These are phyloP conservation scores for Spizaetus ornatus DNA, from an alignment of 2,113 vertebrate species.

Conservation along the genomic window DNA sequence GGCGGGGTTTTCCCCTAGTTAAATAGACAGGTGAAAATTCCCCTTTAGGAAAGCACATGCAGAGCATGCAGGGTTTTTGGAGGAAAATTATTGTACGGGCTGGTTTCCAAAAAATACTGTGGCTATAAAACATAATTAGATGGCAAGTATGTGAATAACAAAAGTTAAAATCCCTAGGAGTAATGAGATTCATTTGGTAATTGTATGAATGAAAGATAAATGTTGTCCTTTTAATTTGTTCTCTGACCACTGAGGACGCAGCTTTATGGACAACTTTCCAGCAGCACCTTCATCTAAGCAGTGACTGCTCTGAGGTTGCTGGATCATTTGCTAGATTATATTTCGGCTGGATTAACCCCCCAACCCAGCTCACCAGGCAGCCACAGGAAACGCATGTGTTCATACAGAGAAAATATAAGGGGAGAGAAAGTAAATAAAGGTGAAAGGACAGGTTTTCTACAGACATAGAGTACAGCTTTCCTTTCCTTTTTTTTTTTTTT, in stretches of 20 bases:
- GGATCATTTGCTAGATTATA: not conserved
- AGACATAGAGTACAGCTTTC: not conserved
- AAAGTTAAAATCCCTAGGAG: not conserved
- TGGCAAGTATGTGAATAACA: not conserved
- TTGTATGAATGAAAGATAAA: not conserved
- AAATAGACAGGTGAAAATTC: not conserved
- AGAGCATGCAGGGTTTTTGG: not conserved
- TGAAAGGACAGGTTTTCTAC: not conserved
- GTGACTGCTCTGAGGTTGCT: not conserved
- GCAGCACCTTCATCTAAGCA: not conserved
- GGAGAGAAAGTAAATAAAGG: not conserved
- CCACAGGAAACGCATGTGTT: not conserved
- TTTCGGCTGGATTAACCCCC: not conserved
- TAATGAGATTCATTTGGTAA: not conserved
- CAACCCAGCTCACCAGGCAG: not conserved
- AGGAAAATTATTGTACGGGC: not conserved
- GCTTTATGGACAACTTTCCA: not conserved
- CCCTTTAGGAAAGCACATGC: not conserved
- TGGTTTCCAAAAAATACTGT: slow-evolving; percentile 13
- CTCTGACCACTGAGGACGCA: not conserved
- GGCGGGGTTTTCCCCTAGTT: not conserved
- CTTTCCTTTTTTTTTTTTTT: not conserved
- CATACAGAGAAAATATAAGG: not conserved
- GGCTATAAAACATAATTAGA: not conserved
- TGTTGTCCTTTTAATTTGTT: not conserved